Conservation (phyloP, 2,888 invertebrate genomes). For the Ctenicera cuprea region DNA sequence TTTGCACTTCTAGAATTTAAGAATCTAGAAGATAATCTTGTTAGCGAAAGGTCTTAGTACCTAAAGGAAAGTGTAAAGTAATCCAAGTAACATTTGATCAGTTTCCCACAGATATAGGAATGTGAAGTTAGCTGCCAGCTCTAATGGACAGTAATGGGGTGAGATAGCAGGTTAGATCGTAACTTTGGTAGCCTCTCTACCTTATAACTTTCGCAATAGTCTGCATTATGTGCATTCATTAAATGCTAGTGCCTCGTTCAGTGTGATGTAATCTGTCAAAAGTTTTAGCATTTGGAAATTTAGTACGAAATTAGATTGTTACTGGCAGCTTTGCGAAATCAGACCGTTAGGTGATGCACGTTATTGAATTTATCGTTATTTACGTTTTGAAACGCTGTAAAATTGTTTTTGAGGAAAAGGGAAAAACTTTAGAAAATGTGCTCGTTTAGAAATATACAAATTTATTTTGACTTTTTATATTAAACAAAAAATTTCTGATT, state of each 20-base stretch:
- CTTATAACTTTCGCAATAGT: constrained; percentile 45
- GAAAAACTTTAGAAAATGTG: too few species aligned
- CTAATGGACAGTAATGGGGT: constrained; percentile 50
- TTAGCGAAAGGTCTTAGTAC: constrained; percentile 40
- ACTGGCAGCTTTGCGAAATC: too few species aligned
- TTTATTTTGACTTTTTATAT: too few species aligned
- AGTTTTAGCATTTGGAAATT: constrained; percentile 5
- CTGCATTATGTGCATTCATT: constrained; percentile 40
- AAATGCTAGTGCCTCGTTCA: constrained; percentile 19
- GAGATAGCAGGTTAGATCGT: constrained; percentile 9
- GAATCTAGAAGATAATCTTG: constrained; percentile 32
- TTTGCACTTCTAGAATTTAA: constrained; percentile 18
- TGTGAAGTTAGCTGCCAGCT: constrained; percentile 37
- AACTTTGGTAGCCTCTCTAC: constrained; percentile 36
- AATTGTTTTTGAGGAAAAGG: too few species aligned
- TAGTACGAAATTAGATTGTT: background rate
- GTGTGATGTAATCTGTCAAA: constrained; percentile 17
- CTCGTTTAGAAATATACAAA: too few species aligned
- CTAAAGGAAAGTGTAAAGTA: constrained; percentile 36
- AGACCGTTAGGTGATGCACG: too few species aligned
- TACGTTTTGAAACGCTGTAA: too few species aligned
- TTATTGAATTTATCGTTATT: too few species aligned
- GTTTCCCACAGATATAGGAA: constrained; percentile 50
- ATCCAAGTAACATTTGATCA: constrained; percentile 47
- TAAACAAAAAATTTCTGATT: too few species aligned